phyloP scores from a whole-genome alignment of 1,140 invertebrate genomes.

The Archivesica marissinica region DNA sequence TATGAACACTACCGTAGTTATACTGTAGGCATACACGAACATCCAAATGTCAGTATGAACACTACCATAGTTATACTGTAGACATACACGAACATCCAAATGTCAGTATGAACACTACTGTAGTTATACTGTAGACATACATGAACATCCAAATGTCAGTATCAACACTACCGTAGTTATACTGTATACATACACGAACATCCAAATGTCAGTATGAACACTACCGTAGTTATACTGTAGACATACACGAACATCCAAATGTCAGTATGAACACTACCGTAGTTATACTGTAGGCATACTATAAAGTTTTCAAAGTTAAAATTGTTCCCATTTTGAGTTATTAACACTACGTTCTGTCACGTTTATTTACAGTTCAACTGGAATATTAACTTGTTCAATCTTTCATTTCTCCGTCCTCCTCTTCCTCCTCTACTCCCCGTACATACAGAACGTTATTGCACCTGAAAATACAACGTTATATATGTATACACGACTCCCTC shows the following conservation, averaged over 20 bases:
- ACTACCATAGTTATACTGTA: too few relatives aligned
- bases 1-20: too few relatives aligned
- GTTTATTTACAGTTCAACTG: background rate
- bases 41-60: too few relatives aligned
- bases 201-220: too few relatives aligned
- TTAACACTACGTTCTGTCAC: background rate
- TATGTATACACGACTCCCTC: background rate
- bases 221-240: too few relatives aligned
- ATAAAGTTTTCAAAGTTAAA: background rate
- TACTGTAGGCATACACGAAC: too few relatives aligned
- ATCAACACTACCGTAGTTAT: background rate
- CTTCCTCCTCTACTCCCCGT: constrained; percentile 97
- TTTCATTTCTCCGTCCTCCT: constrained; percentile 98
- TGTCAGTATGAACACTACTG: too few relatives aligned
- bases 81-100: too few relatives aligned
- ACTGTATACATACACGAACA: too few relatives aligned
- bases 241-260: too few relatives aligned
- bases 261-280: too few relatives aligned
- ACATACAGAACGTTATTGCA: constrained; percentile 99
- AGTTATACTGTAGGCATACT: background rate
- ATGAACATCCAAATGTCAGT: background rate
- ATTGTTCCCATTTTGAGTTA: background rate
- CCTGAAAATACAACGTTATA: constrained; percentile 78
- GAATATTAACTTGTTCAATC: constrained; percentile 84
- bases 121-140: too few relatives aligned